Evolutionary conservation across 2,888 invertebrate genomes (phyloP).

Genomic region (Stratiomys singularior): DNA sequence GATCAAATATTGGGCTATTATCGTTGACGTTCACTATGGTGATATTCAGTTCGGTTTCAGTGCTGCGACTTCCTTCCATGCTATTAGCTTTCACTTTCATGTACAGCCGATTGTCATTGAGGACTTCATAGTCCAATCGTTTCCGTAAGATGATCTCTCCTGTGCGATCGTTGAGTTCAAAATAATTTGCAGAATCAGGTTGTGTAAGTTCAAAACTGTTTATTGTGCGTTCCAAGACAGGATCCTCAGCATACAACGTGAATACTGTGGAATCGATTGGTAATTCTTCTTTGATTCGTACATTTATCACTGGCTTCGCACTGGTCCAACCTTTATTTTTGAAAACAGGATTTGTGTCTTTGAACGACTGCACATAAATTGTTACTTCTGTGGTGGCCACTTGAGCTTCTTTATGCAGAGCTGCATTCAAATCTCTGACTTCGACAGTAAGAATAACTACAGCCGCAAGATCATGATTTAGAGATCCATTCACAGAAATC

Average conservation of each 20-base stretch:
- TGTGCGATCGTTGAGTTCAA: conserved; percentile 72
- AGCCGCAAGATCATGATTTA: conserved; percentile 79
- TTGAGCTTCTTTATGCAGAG: conserved; percentile 73
- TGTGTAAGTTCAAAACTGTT: conserved; percentile 71
- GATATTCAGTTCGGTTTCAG: conserved; percentile 75
- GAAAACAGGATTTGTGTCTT: conserved; percentile 80
- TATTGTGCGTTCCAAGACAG: conserved; percentile 72
- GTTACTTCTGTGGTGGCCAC: conserved; percentile 76
- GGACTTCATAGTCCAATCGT: conserved; percentile 80
- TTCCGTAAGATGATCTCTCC: conserved; percentile 80
- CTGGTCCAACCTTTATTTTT: conserved; percentile 78
- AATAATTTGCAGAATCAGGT: conserved; percentile 67
- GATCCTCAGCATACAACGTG: conserved; percentile 77
- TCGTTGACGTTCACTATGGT: conserved; percentile 82
- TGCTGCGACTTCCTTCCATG: conserved; percentile 66
- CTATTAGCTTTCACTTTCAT: conserved; percentile 68
- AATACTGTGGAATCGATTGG: conserved; percentile 78
- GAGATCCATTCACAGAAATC: conserved; percentile 72
- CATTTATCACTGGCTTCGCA: conserved; percentile 73
- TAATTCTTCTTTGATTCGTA: conserved; percentile 79
- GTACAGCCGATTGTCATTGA: conserved; percentile 71
- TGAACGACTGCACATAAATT: conserved; percentile 80
- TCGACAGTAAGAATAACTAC: conserved; percentile 78
- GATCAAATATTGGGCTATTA: conserved; percentile 77
- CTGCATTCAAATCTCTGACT: conserved; percentile 77